Percentiles rank a stretch among this genome's conserved stretches.
These are phyloP conservation scores for Cydia fagiglandana DNA, from an alignment of 1,140 invertebrate genomes.

Conservation along the genomic window DNA sequence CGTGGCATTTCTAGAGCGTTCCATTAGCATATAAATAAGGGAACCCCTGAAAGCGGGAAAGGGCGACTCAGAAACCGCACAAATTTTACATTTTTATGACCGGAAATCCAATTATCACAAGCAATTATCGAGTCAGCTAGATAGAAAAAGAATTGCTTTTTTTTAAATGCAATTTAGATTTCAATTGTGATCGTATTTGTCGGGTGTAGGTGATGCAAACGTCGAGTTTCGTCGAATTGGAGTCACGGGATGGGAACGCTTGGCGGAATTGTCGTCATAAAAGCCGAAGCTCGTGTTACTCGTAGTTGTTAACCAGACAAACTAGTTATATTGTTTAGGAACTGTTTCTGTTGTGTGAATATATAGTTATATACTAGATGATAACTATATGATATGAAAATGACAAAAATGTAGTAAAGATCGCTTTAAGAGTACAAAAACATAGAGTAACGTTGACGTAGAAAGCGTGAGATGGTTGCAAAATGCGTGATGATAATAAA, in stretches of 20 bases:
- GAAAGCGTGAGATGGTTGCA: no score
- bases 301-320: neutral
- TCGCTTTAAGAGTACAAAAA: no score
- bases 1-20: slow-evolving; percentile 61
- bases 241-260: neutral
- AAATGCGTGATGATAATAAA: no score
- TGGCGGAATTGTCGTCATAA: slow-evolving; percentile 11
- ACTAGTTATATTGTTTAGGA: neutral
- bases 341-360: neutral
- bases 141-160: slow-evolving; percentile 56
- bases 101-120: slow-evolving; percentile 71
- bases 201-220: neutral
- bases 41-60: slow-evolving; percentile 55
- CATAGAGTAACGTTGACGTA: no score
- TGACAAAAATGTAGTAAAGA: no score
- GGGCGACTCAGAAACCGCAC: slow-evolving; percentile 48
- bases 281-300: neutral
- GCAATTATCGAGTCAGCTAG: slow-evolving; percentile 71
- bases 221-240: slow-evolving; percentile 19
- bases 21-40: slow-evolving; percentile 76
- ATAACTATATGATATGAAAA: no score
- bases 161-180: slow-evolving; percentile 54
- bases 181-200: slow-evolving; percentile 33
- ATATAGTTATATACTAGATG: no score
- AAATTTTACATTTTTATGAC: slow-evolving; percentile 70